Conservation (phyloP, 2,797 vertebrate genomes). For the Notoglanidium macrostoma region DNA sequence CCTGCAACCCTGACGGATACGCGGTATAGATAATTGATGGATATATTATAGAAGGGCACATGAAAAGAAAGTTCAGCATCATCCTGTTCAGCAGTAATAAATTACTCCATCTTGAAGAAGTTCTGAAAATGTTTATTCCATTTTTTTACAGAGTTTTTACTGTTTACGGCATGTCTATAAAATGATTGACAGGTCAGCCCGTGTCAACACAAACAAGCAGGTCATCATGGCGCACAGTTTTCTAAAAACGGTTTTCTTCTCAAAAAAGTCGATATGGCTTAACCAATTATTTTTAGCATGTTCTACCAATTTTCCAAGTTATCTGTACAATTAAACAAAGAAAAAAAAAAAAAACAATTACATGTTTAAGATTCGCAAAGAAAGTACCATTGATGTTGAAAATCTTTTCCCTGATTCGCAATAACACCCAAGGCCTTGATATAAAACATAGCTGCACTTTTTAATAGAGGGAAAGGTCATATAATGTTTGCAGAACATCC, state of each 20-base stretch:
- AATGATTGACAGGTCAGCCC: neutral
- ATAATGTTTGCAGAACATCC: constrained; percentile 12
- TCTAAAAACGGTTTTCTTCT: neutral
- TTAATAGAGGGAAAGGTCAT: constrained; percentile 32
- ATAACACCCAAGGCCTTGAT: neutral
- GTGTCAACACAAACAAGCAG: too few species aligned
- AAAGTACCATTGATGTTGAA: neutral
- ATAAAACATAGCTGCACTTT: constrained; percentile 5
- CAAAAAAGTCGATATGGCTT: neutral
- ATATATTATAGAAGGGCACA: too few species aligned
- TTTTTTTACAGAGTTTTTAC: too few species aligned
- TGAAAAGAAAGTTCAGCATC: neutral
- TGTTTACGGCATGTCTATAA: neutral
- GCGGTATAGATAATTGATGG: too few species aligned
- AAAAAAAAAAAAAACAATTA: neutral
- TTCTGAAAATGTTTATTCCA: neutral
- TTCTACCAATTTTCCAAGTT: neutral
- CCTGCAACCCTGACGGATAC: too few species aligned
- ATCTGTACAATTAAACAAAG: neutral
- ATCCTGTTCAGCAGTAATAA: neutral
- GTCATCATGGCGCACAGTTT: neutral
- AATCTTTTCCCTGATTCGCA: neutral
- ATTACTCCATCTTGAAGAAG: neutral
- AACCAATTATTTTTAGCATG: neutral
- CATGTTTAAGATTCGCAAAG: neutral